These are phyloP conservation scores for Dysdera silvatica DNA, from an alignment of 1,140 invertebrate species.

Conservation along the genomic window DNA sequence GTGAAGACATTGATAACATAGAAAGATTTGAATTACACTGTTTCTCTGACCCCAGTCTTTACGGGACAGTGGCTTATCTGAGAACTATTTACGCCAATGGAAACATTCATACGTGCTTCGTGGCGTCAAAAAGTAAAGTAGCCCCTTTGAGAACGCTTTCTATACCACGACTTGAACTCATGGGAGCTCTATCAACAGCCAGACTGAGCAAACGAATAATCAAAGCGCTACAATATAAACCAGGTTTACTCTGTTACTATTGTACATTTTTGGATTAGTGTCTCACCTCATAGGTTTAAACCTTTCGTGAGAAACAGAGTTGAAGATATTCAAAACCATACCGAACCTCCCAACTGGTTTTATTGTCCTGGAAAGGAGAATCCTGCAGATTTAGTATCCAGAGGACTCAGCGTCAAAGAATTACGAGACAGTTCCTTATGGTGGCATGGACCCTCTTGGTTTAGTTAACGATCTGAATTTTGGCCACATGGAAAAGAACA, in stretches of 20 bases:
- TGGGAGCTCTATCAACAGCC: neutral
- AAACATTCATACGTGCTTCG: neutral
- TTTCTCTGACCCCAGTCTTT: constrained; percentile 28
- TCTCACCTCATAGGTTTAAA: constrained; percentile 33
- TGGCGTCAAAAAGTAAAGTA: neutral
- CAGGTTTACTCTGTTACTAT: constrained; percentile 24
- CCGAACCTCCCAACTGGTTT: neutral
- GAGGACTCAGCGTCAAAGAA: neutral
- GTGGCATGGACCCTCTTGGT: constrained; percentile 6
- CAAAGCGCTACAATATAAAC: neutral
- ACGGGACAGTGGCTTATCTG: constrained; percentile 22
- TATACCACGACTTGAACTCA: neutral
- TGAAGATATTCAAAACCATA: neutral
- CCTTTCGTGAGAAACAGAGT: constrained; percentile 7
- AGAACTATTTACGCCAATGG: neutral
- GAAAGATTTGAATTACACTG: constrained; percentile 10
- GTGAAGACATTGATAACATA: neutral
- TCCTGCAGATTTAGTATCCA: neutral
- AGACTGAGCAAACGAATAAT: neutral
- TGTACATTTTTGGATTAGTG: constrained; percentile 39
- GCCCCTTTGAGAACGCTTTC: neutral
- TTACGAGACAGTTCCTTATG: neutral
- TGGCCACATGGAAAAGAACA: no score
- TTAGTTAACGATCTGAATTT: neutral
- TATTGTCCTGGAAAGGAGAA: neutral